phyloP scores from a whole-genome alignment of 2,888 invertebrate species.

The Xestia sexstrigata region DNA sequence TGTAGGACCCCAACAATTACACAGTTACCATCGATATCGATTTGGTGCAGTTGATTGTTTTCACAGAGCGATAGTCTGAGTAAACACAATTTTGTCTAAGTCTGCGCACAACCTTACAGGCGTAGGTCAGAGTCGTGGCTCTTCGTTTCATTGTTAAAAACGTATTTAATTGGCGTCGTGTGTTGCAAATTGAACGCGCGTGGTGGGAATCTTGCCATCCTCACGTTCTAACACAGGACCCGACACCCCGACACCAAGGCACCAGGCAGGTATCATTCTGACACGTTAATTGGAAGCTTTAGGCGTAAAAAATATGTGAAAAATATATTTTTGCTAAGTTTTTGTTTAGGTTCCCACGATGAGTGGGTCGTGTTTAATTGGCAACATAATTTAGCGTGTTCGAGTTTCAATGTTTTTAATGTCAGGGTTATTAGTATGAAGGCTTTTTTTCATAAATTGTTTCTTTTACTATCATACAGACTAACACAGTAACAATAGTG shows the following conservation, averaged over 20 bases:
- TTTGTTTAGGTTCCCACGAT: conserved; percentile 44
- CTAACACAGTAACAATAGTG: background rate
- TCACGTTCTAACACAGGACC: conserved; percentile 71
- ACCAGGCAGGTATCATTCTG: conserved; percentile 45
- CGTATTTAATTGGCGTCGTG: conserved; percentile 79
- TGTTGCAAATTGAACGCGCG: conserved; percentile 73
- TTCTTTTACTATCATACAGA: background rate
- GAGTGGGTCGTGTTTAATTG: conserved; percentile 13
- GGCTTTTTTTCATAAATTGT: background rate
- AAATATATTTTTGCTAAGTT: conserved; percentile 25
- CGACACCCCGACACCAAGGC: conserved; percentile 18
- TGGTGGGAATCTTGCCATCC: conserved; percentile 62
- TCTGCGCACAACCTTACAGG: conserved; percentile 26
- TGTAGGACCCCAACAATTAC: background rate
- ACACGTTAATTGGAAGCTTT: conserved; percentile 57
- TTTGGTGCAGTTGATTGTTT: background rate
- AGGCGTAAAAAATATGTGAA: conserved; percentile 32
- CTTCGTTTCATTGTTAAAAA: conserved; percentile 69
- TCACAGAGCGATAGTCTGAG: background rate
- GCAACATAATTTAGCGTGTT: background rate
- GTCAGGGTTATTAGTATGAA: background rate
- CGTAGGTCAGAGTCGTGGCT: conserved; percentile 64
- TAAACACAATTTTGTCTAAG: background rate
- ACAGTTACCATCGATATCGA: background rate
- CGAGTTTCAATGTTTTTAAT: conserved; percentile 4